Conservation (phyloP, 2,888 invertebrate species). For the Eilema depressum region DNA sequence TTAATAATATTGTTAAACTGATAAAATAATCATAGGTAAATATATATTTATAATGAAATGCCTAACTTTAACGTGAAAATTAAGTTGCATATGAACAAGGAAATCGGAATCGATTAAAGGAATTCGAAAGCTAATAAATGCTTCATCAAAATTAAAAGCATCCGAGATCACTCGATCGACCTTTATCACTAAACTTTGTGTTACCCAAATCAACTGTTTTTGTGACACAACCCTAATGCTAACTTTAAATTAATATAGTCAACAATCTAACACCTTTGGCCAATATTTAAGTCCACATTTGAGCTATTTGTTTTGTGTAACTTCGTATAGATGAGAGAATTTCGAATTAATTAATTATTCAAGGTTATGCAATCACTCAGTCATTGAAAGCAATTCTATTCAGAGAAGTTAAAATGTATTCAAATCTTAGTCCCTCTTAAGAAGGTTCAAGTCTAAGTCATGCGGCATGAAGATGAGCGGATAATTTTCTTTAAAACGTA, state of each 20-base stretch:
- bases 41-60: not conserved
- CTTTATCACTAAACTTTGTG: conserved; percentile 65
- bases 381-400: conserved; percentile 9
- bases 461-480: not conserved
- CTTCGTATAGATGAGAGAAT: conserved; percentile 24
- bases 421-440: conserved; percentile 10
- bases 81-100: not conserved
- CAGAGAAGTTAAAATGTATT: conserved; percentile 8
- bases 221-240: conserved; percentile 52
- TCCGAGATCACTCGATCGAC: conserved; percentile 60
- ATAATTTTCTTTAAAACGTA: not conserved
- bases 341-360: conserved; percentile 21
- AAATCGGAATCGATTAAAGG: conserved; percentile 11
- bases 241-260: conserved; percentile 59
- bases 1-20: too few species aligned
- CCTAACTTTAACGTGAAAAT: not conserved
- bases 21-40: not conserved
- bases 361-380: conserved; percentile 29
- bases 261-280: conserved; percentile 46
- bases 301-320: conserved; percentile 38
- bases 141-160: conserved; percentile 64
- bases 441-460: conserved; percentile 5
- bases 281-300: conserved; percentile 50
- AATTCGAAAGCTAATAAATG: conserved; percentile 41
- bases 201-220: conserved; percentile 64